Base-by-base conservation (phyloP, 2,797 vertebrate genomes). In the Halcyon chelicuti region DNA sequence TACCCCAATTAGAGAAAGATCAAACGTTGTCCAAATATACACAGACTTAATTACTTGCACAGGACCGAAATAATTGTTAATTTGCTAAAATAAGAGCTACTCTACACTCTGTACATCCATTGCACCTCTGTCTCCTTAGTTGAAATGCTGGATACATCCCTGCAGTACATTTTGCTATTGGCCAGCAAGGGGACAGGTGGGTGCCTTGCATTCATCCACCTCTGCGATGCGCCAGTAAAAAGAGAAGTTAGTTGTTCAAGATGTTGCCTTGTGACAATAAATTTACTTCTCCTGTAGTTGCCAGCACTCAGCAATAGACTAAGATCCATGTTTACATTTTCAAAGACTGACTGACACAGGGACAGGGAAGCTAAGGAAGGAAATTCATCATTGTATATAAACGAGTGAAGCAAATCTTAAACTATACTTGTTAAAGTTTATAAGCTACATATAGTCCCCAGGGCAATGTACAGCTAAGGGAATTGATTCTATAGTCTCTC, bases 31-130 rank as follows among this genome's bases (percentile, higher is more conserved):
- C 79, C 82, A 92, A 94, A 94, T 93, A 67, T 78, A 90, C 85
- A 90, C 93, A 76, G 88, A 73, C 73, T 94, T 82, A 92, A 87
- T 90, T 90, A 86, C 84, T 86, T 73, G 67, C 62, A 74, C 46
- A 83, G 89, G 74, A 90, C 81, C 7, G 11, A 94, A 95, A 93
- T 93, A 46, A 86, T 63, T 94, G 63, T 87, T 88, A 93, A 95
- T 83, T 76, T 88, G 33, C 71, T 92, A 92, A 94, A 75, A 63
- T 88, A 90, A 86, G 72, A 79, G 73, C 42, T 86, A 21, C n/a
- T 91, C 88, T 70, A 57, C n/a, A 60, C 23, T 70, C 42, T 42
- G 39, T 57, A 90, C 35, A 71, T 37, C 52, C 70, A 87, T 33
- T 86, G 75, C 72, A 55, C 57, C 23, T 54, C 66, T 75, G 26